Conservation (phyloP, 23 tunicate genomes). For the Phallusia fumigata region DNA sequence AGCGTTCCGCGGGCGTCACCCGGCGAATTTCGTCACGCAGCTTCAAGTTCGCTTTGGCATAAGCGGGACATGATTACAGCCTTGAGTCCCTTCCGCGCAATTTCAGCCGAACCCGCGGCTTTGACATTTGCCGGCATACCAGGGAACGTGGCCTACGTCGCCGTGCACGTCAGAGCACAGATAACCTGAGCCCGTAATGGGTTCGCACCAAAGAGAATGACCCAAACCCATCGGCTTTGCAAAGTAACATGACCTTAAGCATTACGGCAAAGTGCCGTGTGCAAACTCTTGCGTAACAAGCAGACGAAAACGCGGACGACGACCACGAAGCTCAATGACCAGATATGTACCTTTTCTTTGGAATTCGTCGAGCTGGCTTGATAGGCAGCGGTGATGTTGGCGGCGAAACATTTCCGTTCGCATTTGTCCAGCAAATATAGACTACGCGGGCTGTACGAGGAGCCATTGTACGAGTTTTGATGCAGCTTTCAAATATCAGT, state of each 20-base stretch:
- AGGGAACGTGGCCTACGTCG: background rate
- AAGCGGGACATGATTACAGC: background rate
- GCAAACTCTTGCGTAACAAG: too few species aligned
- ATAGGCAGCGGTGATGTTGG: slow-evolving; percentile 10
- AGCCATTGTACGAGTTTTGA: slow-evolving; percentile 27
- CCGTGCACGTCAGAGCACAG: background rate
- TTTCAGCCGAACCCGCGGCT: background rate
- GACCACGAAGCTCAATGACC: too few species aligned
- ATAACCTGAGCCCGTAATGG: slow-evolving; percentile 1
- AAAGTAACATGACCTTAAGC: background rate
- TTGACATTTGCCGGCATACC: background rate
- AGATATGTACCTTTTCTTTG: slow-evolving; percentile 29
- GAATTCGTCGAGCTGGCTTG: slow-evolving; percentile 16
- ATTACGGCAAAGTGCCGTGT: too few species aligned
- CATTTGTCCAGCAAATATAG: slow-evolving; percentile 30
- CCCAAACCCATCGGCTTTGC: background rate
- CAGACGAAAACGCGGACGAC: too few species aligned
- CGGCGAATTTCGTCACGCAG: too few species aligned
- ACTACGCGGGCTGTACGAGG: slow-evolving; percentile 42
- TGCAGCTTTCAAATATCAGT: background rate
- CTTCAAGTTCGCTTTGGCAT: background rate
- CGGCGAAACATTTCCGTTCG: slow-evolving; percentile 19
- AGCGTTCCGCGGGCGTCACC: background rate
- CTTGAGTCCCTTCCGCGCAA: background rate
- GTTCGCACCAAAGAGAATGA: background rate